Evolutionary conservation across 1,140 invertebrate species (phyloP).

Genomic region (Ceratoteleas bidentatus): DNA sequence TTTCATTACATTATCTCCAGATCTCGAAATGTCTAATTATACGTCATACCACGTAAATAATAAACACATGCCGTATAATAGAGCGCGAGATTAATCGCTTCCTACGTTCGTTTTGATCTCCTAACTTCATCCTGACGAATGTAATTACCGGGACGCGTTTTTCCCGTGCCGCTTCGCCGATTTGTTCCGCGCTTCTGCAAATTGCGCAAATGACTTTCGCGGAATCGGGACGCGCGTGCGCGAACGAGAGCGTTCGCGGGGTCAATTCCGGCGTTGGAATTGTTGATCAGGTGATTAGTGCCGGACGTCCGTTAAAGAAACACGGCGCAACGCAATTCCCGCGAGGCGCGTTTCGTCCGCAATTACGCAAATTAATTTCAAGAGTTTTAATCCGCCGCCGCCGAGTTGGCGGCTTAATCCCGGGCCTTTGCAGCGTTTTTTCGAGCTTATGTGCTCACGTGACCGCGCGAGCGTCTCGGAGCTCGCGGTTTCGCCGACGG

Average conservation of each 20-base stretch:
- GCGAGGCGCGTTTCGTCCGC: conserved; percentile 52
- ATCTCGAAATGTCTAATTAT: conserved; percentile 58
- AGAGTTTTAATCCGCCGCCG: conserved; percentile 71
- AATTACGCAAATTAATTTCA: conserved; percentile 76
- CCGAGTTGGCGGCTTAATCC: conserved; percentile 69
- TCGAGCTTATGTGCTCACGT: conserved; percentile 48
- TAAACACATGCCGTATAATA: conserved; percentile 51
- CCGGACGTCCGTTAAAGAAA: conserved; percentile 21
- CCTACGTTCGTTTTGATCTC: conserved; percentile 55
- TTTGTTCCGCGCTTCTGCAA: conserved; percentile 46
- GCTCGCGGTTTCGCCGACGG: conserved; percentile 54
- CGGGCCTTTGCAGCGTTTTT: conserved; percentile 46
- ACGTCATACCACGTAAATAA: conserved; percentile 42
- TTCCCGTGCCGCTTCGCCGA: conserved; percentile 36
- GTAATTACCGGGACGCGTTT: conserved; percentile 41
- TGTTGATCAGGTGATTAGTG: conserved; percentile 57
- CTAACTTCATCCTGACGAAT: conserved; percentile 44
- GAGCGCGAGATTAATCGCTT: conserved; percentile 44
- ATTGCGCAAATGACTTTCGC: conserved; percentile 54
- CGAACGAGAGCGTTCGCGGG: background rate
- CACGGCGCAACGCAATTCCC: conserved; percentile 18
- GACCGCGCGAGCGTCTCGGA: conserved; percentile 23
- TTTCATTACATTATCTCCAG: conserved; percentile 48
- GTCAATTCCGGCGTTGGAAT: conserved; percentile 4
- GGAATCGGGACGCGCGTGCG: conserved; percentile 30